Percentiles rank a stretch among this genome's conserved stretches.
Evolutionary conservation across 2,888 invertebrate species (phyloP).

Genomic region (Smittia sp.): DNA sequence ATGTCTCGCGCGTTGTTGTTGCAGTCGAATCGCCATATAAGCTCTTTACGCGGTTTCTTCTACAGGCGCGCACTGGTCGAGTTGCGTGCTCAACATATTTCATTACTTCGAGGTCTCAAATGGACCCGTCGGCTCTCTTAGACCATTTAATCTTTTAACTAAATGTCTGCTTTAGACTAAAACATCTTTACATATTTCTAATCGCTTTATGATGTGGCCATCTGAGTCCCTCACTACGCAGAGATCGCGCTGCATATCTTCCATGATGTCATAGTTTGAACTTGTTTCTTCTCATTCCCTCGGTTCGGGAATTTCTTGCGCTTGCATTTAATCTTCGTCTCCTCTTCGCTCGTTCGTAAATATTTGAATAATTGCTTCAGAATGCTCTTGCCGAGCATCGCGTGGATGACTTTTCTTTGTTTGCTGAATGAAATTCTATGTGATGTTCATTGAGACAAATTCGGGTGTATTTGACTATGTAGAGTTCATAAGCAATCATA

Average conservation of each 20-base stretch:
- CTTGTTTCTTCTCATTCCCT: constrained; percentile 33
- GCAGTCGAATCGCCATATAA: constrained; percentile 34
- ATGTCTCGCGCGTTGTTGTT: constrained; percentile 22
- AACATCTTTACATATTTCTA: too few relatives aligned
- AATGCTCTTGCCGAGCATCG: not conserved
- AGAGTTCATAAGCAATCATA: too few relatives aligned
- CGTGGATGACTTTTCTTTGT: not conserved
- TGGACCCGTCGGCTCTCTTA: not conserved
- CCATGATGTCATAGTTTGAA: constrained; percentile 39
- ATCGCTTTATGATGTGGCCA: too few relatives aligned
- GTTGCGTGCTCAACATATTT: not conserved
- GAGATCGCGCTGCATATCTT: not conserved
- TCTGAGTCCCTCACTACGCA: too few relatives aligned
- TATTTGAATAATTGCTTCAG: constrained; percentile 12
- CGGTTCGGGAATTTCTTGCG: constrained; percentile 22
- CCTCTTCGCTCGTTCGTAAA: constrained; percentile 28
- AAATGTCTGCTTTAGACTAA: too few relatives aligned
- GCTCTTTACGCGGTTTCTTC: constrained; percentile 2
- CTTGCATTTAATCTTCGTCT: constrained; percentile 19
- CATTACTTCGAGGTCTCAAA: too few relatives aligned
- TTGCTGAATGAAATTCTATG: not conserved
- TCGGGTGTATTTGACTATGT: too few relatives aligned
- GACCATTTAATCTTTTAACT: not conserved
- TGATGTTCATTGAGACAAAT: too few relatives aligned
- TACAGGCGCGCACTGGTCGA: not conserved